Percentiles rank a stretch among this genome's conserved stretches.
Conservation (phyloP, 2,888 invertebrate genomes). For the Lamproptera curius region DNA sequence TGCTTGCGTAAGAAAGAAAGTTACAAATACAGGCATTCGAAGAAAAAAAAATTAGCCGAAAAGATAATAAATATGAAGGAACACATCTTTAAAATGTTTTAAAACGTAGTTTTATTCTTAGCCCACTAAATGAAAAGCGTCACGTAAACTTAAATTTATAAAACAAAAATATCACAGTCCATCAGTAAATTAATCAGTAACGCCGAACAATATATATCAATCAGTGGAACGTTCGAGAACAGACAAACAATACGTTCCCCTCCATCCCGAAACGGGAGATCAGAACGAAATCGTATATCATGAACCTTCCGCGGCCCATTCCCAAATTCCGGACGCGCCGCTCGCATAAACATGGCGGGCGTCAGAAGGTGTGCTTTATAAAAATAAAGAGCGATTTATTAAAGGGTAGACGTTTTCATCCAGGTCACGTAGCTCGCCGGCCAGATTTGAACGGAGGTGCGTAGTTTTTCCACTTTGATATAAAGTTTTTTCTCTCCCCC, state of each 20-base stretch:
- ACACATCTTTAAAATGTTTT: no score
- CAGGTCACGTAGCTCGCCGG: constrained; percentile 57
- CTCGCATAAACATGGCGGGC: constrained; percentile 60
- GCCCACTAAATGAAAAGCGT: no score
- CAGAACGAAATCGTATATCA: constrained; percentile 30
- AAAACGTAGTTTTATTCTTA: no score
- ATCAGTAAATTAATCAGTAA: no score
- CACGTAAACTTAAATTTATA: no score
- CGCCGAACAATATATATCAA: no score
- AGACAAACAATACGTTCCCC: constrained; percentile 1
- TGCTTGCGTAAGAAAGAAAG: no score
- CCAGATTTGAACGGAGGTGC: constrained; percentile 64
- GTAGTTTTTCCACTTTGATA: constrained; percentile 51
- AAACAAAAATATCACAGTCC: no score
- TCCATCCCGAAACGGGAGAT: constrained; percentile 6
- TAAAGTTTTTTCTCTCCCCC: constrained; percentile 51
- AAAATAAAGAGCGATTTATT: constrained; percentile 73
- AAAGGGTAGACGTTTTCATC: constrained; percentile 49
- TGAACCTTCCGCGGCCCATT: constrained; percentile 34
- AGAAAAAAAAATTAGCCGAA: no score
- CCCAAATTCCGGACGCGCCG: constrained; percentile 57
- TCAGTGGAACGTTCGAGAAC: no score
- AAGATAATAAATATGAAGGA: no score
- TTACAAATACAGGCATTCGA: no score
- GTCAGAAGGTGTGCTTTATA: constrained; percentile 67